Evolutionary conservation across 2,888 invertebrate species (phyloP).

Genomic region (Sialis lutaria): DNA sequence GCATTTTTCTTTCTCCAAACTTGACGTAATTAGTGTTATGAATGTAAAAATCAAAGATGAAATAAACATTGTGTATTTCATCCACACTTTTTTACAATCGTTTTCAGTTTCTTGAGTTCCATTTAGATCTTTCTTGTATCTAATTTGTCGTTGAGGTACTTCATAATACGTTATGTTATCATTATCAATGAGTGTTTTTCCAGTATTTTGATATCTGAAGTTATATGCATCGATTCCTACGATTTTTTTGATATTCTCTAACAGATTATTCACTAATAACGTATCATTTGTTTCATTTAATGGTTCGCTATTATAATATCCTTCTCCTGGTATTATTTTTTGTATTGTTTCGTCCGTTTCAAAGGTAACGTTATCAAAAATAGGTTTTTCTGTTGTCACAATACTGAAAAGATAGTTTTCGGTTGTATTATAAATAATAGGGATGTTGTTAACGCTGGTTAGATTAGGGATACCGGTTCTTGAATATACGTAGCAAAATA

Average conservation of each 20-base stretch:
- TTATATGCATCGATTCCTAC: background rate
- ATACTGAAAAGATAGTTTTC: too few species aligned
- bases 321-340: too few species aligned
- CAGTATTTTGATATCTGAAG: constrained; percentile 1
- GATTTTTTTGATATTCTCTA: background rate
- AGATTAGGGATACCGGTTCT: background rate
- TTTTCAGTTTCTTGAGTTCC: constrained; percentile 4
- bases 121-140: background rate
- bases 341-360: too few species aligned
- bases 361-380: too few species aligned
- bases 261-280: too few species aligned
- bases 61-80: constrained; percentile 18
- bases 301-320: too few species aligned
- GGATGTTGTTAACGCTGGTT: background rate
- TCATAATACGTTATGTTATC: background rate
- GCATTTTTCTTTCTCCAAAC: too few species aligned
- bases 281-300: too few species aligned
- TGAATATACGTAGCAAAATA: background rate
- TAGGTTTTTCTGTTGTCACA: too few species aligned
- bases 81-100: constrained; percentile 12
- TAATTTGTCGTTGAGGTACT: background rate
- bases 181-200: background rate
- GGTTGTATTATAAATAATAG: background rate
- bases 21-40: constrained; percentile 15
- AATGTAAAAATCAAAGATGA: constrained; percentile 20